Base-by-base conservation (phyloP, 2,797 vertebrate genomes). In the Cottoperca gobio region DNA sequence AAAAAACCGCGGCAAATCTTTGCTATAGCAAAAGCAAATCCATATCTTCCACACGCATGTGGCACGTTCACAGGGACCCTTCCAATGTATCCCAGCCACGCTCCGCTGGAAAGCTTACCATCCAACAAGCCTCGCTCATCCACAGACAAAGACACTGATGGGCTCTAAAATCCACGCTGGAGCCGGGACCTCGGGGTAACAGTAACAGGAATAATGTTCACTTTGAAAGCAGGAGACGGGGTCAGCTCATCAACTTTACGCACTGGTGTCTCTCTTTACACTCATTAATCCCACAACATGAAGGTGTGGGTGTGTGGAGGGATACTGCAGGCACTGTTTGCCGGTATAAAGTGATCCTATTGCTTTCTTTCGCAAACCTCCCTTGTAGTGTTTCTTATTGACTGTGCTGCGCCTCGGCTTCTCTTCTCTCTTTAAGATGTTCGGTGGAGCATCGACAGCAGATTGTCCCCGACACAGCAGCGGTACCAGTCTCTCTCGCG, bases 11-110 rank as follows among this genome's bases (percentile, higher is more conserved):
- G 53, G 72, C 57, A 75, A 78, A 58, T 74, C 70, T 66, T 73
- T 67, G 86, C 85, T 93, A 90, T 70, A 93, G 86, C 68, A 74
- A 83, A 84, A 79, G 37, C 59, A 72, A 64, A 89, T 90, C 94
- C 93, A 94, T 93, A 58, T 78, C 79, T 66, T 71, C 76, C 81
- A 69, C 73, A 26, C 60, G 68, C 70, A 46, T 69, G 69, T 75
- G 79, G 60, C 90, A 79, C 88, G 60, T 79, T 89, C 79, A 78
- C 65, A 37, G 66, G 68, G 81, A 81, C 61, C 80, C 80, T 35
- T 77, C 67, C 52, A 43, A 66, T 62, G 57, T 71, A 35, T 74
- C 58, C 55, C 46, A 6, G 57, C 50, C 58, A 62, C 48, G 50
- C 77, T 70, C 24, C 35, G 16, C 55, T 68, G 50, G 68, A 53